phyloP scores from a whole-genome alignment of 1,140 invertebrate genomes.

The Gryllus bimaculatus region DNA sequence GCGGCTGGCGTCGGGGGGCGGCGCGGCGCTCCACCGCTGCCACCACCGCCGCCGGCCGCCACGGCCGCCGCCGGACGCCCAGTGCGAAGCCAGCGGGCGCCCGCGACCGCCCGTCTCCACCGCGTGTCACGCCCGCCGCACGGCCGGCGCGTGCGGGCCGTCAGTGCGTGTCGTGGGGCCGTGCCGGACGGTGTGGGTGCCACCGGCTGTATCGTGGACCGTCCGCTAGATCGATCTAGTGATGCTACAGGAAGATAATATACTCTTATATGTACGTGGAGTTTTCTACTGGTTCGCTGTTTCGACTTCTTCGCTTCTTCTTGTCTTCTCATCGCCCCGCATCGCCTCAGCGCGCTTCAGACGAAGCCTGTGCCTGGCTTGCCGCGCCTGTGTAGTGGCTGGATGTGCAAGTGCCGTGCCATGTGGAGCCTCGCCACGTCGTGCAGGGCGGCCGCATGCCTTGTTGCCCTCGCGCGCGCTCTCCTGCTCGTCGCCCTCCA shows the following conservation, averaged over 20 bases:
- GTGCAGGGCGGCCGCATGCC: too few species aligned
- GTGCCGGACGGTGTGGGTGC: not conserved
- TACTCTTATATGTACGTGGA: not conserved
- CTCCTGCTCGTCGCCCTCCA: not conserved
- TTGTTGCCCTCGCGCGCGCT: not conserved
- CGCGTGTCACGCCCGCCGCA: not conserved
- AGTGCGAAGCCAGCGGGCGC: not conserved
- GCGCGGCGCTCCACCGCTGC: too few species aligned
- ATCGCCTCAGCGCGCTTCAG: not conserved
- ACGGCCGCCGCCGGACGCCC: not conserved
- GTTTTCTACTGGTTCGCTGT: not conserved
- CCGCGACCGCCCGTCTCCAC: not conserved
- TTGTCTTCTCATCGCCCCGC: too few species aligned
- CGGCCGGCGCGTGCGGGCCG: too few species aligned
- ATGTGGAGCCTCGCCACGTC: too few species aligned
- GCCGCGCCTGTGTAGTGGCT: not conserved
- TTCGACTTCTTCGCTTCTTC: too few species aligned
- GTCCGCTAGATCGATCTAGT: not conserved
- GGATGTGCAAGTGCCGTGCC: not conserved
- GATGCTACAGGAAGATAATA: not conserved
- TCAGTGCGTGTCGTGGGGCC: too few species aligned
- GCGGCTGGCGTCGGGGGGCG: too few species aligned
- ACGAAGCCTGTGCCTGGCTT: not conserved
- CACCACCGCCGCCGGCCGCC: too few species aligned
- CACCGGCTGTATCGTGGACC: not conserved